Evolutionary conservation across 2,113 vertebrate species (phyloP).

Genomic region (Morone chrysops): DNA sequence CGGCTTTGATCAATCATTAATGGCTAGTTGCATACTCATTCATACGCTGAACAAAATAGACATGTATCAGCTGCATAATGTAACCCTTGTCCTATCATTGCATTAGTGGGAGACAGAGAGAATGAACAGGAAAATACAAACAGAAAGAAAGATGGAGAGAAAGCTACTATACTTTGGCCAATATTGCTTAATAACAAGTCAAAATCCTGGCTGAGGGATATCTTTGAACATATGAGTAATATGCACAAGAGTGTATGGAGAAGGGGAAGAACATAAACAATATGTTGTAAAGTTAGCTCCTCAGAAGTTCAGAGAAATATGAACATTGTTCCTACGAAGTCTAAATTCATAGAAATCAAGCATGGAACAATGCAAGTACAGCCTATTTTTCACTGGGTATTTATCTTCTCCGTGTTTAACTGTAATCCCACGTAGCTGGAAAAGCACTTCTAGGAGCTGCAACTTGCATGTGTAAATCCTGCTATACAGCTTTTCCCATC

Average conservation of each 20-base stretch:
- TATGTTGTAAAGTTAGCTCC: neutral
- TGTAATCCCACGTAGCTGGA: slow-evolving; percentile 30
- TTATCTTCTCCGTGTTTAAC: neutral
- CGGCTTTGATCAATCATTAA: neutral
- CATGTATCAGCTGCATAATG: neutral
- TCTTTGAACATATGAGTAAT: neutral
- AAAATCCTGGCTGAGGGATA: neutral
- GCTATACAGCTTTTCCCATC: neutral
- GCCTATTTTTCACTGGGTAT: neutral
- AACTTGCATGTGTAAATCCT: slow-evolving; percentile 15
- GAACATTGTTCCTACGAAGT: neutral
- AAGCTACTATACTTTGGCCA: neutral
- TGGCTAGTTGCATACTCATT: neutral
- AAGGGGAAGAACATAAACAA: neutral
- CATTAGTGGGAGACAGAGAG: neutral
- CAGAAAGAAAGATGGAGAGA: neutral
- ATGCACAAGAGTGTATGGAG: neutral
- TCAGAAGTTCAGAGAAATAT: neutral
- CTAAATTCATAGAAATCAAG: neutral
- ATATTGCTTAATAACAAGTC: neutral
- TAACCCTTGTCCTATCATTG: neutral
- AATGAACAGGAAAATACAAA: neutral
- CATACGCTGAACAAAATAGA: neutral
- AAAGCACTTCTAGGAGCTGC: neutral
- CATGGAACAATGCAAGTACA: neutral